These are phyloP conservation scores for Nesometra sesokonis DNA, from an alignment of 35 echinoderm and acorn worm species.

Conservation along the genomic window DNA sequence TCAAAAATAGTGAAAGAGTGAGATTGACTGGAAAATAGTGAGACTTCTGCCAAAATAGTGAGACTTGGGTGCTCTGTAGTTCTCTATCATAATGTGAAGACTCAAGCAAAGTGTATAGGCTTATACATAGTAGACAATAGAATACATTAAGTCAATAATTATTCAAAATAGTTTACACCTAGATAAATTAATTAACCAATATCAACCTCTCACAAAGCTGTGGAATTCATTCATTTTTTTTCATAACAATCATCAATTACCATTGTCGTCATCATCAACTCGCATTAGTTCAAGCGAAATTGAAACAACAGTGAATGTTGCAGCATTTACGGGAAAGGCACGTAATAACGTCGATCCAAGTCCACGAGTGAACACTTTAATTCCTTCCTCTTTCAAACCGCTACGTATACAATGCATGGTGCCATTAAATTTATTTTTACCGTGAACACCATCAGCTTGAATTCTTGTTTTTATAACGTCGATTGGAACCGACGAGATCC, in stretches of 20 bases:
- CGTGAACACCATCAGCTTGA: conserved; percentile 67
- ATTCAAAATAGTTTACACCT: too few species aligned
- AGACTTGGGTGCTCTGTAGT: too few species aligned
- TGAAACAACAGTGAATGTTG: conserved; percentile 74
- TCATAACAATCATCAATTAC: conserved; percentile 5
- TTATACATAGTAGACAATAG: too few species aligned
- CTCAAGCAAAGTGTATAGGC: too few species aligned
- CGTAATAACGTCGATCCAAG: conserved; percentile 66
- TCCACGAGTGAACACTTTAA: conserved; percentile 51
- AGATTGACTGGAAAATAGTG: too few species aligned
- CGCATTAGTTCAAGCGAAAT: conserved; percentile 33
- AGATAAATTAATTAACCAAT: too few species aligned
- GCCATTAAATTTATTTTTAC: conserved; percentile 54
- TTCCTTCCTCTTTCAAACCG: conserved; percentile 47
- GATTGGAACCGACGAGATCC: conserved; percentile 43
- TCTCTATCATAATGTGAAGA: too few species aligned
- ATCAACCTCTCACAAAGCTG: too few species aligned
- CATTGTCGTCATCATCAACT: conserved; percentile 16
- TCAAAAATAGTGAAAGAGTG: too few species aligned
- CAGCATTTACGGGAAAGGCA: conserved; percentile 94
- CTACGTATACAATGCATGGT: conserved; percentile 48
- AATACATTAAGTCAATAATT: too few species aligned
- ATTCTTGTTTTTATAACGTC: conserved; percentile 86
- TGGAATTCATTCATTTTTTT: too few species aligned
- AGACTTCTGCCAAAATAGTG: too few species aligned